These are phyloP conservation scores for Cassiopea andromeda DNA, from an alignment of 30 jellyfish, hydroid and myxozoan genomes.

Conservation along the genomic window DNA sequence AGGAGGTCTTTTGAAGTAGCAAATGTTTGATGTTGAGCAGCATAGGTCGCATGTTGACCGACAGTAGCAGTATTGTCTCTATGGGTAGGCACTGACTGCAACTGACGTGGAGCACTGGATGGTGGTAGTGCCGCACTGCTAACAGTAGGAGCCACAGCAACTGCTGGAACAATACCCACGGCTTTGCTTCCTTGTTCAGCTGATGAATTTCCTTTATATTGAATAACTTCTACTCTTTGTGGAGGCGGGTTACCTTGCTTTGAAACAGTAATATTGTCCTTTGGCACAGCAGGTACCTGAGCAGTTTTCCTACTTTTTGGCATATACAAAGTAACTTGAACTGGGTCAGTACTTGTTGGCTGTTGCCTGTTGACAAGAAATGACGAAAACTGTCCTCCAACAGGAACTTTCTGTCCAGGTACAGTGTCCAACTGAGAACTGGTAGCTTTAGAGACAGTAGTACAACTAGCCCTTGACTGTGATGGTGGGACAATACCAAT, in stretches of 20 bases:
- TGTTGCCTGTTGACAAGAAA: constrained; percentile 71
- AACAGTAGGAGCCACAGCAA: constrained; percentile 2
- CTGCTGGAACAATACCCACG: constrained; percentile 25
- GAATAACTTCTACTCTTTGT: constrained; percentile 73
- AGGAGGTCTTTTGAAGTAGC: background rate
- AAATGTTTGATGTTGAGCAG: background rate
- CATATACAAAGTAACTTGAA: constrained; percentile 73
- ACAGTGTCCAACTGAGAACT: constrained; percentile 23
- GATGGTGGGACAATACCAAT: constrained; percentile 72
- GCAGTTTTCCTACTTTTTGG: constrained; percentile 59
- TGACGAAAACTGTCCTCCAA: constrained; percentile 64
- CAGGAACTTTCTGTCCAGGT: constrained; percentile 5
- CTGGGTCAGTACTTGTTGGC: constrained; percentile 79
- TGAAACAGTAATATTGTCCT: background rate
- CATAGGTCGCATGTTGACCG: constrained; percentile 16
- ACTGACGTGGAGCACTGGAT: background rate
- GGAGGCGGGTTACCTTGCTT: constrained; percentile 16
- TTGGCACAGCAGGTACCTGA: background rate
- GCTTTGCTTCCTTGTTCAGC: constrained; percentile 4
- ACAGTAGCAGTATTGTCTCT: background rate
- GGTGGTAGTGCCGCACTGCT: background rate
- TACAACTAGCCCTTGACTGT: constrained; percentile 18
- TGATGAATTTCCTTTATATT: constrained; percentile 28
- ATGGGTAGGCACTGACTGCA: constrained; percentile 21
- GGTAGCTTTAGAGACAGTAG: constrained; percentile 32